Evolutionary conservation across 2,113 vertebrate genomes (phyloP).

Genomic region (Melospiza georgiana): DNA sequence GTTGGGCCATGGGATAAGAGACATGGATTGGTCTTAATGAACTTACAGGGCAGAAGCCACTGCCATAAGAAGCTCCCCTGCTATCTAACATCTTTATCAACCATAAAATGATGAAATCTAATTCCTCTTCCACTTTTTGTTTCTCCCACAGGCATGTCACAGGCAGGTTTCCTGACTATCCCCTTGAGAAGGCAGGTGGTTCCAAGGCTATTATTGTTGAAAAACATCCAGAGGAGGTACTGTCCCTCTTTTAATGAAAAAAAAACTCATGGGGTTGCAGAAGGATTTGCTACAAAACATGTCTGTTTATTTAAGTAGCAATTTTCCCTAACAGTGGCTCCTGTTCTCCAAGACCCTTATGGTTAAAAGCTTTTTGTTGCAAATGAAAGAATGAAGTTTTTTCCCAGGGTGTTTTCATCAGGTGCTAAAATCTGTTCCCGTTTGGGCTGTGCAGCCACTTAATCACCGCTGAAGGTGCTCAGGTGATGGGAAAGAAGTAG

Average conservation of each 20-base stretch:
- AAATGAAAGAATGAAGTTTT: neutral
- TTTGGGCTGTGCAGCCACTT: neutral
- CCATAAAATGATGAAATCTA: neutral
- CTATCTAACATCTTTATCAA: neutral
- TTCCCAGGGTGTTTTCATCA: neutral
- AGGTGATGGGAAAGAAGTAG: neutral
- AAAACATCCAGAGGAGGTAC: conserved; percentile 85
- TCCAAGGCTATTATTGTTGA: conserved; percentile 77
- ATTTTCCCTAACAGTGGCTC: neutral
- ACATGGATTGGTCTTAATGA: neutral
- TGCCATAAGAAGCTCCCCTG: neutral
- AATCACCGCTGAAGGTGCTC: neutral
- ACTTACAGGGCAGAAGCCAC: neutral
- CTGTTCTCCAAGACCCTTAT: neutral
- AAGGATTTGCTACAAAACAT: neutral
- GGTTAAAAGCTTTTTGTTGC: neutral
- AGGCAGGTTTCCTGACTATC: conserved; percentile 83
- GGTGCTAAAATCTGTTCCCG: neutral
- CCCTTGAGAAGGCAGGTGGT: conserved; percentile 76
- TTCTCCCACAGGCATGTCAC: conserved; percentile 74
- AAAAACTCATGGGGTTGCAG: accelerated
- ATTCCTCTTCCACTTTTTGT: neutral
- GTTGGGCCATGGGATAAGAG: neutral
- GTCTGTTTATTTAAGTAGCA: neutral
- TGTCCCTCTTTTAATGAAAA: neutral